Evolutionary conservation across 2,113 vertebrate species (phyloP).

Genomic region (Ovis canadensis): DNA sequence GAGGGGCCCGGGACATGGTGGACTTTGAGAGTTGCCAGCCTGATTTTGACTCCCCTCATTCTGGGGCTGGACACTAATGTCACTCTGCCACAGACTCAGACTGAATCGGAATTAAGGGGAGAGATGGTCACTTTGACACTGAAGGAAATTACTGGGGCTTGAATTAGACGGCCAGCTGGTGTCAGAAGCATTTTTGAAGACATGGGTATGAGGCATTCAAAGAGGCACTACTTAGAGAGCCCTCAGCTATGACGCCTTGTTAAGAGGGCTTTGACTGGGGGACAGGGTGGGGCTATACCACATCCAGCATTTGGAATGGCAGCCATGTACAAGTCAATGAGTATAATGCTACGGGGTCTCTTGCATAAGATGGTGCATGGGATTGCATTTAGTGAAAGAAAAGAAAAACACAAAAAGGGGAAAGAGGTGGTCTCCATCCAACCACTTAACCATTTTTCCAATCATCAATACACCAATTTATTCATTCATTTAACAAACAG

Average conservation of each 20-base stretch:
- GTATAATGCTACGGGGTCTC: not conserved
- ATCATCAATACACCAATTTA: not conserved
- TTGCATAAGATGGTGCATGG: not conserved
- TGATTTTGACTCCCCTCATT: not conserved
- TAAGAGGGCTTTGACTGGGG: not conserved
- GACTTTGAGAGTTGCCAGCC: not conserved
- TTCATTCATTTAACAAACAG: not conserved
- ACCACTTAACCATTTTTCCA: not conserved
- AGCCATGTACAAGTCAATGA: not conserved
- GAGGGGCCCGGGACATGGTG: not conserved
- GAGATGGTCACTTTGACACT: constrained; percentile 9
- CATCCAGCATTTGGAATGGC: not conserved
- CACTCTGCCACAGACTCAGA: not conserved
- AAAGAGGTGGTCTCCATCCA: not conserved
- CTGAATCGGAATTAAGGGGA: not conserved
- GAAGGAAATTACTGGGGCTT: constrained; percentile 53
- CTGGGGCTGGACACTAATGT: not conserved
- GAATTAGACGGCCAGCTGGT: constrained; percentile 43
- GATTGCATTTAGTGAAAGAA: not conserved
- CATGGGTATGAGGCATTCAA: constrained; percentile 1
- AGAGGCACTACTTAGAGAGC: not conserved
- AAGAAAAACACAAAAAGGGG: not conserved
- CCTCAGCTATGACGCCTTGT: not conserved
- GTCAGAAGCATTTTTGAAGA: constrained; percentile 60
- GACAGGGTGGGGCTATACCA: not conserved